Percentiles rank a stretch among this genome's conserved stretches.
These are phyloP conservation scores for Psephotus haematonotus DNA, from an alignment of 2,113 vertebrate genomes.

Conservation along the genomic window DNA sequence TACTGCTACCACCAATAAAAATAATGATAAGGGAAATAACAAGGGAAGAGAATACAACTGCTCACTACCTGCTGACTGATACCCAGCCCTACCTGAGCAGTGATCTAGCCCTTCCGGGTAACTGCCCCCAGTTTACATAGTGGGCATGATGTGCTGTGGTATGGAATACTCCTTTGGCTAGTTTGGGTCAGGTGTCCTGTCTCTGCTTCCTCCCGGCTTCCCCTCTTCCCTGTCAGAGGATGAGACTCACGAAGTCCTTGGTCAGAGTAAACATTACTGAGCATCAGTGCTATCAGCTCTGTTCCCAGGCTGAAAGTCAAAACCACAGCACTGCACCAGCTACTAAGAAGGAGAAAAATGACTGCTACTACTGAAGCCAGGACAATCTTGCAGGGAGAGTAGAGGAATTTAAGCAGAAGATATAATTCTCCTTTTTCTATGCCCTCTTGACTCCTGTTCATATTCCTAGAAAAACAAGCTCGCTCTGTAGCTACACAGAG, in stretches of 20 bases:
- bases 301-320: not conserved
- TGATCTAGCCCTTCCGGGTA: no score
- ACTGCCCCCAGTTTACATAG: no score
- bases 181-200: not conserved
- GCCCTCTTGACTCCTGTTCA: not conserved
- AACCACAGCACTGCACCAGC: not conserved
- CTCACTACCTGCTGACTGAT: not conserved
- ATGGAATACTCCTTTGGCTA: no score
- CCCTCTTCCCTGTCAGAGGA: not conserved
- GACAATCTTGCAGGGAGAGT: not conserved
- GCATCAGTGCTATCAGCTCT: not conserved
- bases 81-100: not conserved
- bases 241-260: not conserved
- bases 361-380: no score
- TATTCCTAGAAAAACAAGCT: not conserved
- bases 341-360: no score
- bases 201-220: not conserved
- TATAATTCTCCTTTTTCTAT: not conserved
- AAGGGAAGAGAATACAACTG: not conserved
- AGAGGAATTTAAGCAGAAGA: not conserved
- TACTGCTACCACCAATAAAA: not conserved
- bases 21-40: not conserved
- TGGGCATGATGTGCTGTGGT: no score
- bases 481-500: not conserved
- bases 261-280: not conserved